Evolutionary conservation across 2,797 vertebrate genomes (phyloP).

Genomic region (Dromococcyx pavoninus): DNA sequence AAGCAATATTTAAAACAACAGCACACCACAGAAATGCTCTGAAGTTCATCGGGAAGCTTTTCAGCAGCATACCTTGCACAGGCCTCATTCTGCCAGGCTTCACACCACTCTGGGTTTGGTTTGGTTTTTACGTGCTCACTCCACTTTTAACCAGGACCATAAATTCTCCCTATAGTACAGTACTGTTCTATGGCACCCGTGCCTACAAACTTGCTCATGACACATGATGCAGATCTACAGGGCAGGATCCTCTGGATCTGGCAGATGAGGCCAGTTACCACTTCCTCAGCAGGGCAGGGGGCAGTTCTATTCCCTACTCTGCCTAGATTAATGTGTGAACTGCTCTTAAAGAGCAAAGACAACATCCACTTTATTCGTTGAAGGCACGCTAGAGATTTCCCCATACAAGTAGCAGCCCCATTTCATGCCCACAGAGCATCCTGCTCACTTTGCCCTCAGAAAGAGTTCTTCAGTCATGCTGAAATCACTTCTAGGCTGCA

Average conservation of each 20-base stretch:
- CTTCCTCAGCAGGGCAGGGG: not conserved
- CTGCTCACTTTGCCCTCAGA: not conserved
- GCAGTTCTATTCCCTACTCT: not conserved
- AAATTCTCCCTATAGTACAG: not conserved
- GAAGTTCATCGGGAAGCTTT: not conserved
- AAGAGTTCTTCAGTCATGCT: not conserved
- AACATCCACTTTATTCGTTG: not conserved
- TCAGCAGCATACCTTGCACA: not conserved
- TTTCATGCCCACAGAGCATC: not conserved
- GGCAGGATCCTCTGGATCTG: not conserved
- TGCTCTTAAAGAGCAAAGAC: not conserved
- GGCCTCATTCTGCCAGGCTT: not conserved
- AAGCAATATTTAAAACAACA: not conserved
- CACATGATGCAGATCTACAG: accelerated
- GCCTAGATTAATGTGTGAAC: not conserved
- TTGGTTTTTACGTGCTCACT: not conserved
- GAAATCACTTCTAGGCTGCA: not conserved
- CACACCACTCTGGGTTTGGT: not conserved
- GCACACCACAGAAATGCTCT: not conserved
- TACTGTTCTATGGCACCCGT: not conserved
- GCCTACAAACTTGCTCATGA: not conserved
- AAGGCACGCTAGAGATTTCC: not conserved
- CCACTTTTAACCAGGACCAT: not conserved
- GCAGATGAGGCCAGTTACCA: not conserved
- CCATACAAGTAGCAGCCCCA: not conserved